These are phyloP conservation scores for Drosophila lini DNA, from an alignment of 1,140 invertebrate genomes.

Conservation along the genomic window DNA sequence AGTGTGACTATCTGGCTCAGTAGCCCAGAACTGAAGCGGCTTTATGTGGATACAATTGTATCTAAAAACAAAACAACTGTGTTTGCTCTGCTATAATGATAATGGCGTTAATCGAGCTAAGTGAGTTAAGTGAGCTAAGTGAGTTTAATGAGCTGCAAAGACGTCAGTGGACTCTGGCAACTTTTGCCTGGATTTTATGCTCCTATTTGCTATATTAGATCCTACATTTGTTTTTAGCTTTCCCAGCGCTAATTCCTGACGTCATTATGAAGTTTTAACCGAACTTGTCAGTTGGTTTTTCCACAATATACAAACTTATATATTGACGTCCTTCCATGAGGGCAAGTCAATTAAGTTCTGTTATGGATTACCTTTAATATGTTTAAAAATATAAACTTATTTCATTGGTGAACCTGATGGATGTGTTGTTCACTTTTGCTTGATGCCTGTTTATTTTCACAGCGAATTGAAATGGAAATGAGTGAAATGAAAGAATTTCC, in stretches of 20 bases:
- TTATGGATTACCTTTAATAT: slow-evolving; percentile 45
- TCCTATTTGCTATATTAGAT: slow-evolving; percentile 24
- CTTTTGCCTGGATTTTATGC: slow-evolving; percentile 27
- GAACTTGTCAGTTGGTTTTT: slow-evolving; percentile 2
- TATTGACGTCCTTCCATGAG: slow-evolving; percentile 36
- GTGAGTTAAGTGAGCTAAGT: slow-evolving; percentile 16
- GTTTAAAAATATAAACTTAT: slow-evolving; percentile 50
- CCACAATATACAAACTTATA: neutral
- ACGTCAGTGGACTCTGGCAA: slow-evolving; percentile 35
- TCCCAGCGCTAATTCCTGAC: slow-evolving; percentile 26
- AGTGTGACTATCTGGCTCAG: slow-evolving; percentile 22
- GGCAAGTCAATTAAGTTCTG: slow-evolving; percentile 39
- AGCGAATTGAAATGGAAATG: slow-evolving; percentile 38
- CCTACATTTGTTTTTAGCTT: slow-evolving; percentile 31
- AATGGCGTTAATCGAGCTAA: slow-evolving; percentile 36
- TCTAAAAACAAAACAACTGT: slow-evolving; percentile 47
- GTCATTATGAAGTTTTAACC: slow-evolving; percentile 23
- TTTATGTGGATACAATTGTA: slow-evolving; percentile 31
- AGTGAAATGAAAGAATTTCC: slow-evolving; percentile 36
- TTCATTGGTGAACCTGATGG: slow-evolving; percentile 24
- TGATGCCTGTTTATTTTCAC: slow-evolving; percentile 40
- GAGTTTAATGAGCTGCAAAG: slow-evolving; percentile 31
- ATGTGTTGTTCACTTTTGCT: slow-evolving; percentile 28
- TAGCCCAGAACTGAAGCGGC: slow-evolving; percentile 10
- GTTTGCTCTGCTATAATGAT: slow-evolving; percentile 42